Conservation (phyloP, 1,140 invertebrate genomes). For the Nephila pilipes region DNA sequence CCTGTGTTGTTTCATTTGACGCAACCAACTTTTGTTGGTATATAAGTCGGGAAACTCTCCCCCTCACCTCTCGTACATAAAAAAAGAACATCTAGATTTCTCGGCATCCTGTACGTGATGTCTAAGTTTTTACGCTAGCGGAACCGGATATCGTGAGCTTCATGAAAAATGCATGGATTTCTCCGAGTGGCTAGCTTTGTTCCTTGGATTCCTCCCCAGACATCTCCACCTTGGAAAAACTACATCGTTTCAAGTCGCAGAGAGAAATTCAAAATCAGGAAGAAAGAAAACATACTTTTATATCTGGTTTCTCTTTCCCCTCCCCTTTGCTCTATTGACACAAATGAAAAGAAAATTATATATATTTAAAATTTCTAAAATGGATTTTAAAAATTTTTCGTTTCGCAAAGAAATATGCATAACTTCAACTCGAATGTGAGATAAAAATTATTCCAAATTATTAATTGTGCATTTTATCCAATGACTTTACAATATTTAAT, state of each 20-base stretch:
- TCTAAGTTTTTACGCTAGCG: not conserved
- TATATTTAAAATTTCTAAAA: no score
- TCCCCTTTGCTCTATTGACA: no score
- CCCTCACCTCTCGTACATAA: not conserved
- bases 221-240: not conserved
- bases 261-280: no score
- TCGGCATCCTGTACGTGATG: not conserved
- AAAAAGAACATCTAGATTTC: not conserved
- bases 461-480: no score
- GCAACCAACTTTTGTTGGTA: not conserved
- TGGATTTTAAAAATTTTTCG: no score
- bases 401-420: no score
- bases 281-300: no score
- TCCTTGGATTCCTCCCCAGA: not conserved
- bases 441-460: no score
- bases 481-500: no score
- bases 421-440: no score
- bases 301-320: no score
- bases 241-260: not conserved
- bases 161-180: slow-evolving; percentile 10
- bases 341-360: no score
- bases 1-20: not conserved
- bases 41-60: not conserved
- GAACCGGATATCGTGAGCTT: not conserved
- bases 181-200: not conserved